Conservation (phyloP, 2,888 invertebrate genomes). For the Sipunculus nudus region DNA sequence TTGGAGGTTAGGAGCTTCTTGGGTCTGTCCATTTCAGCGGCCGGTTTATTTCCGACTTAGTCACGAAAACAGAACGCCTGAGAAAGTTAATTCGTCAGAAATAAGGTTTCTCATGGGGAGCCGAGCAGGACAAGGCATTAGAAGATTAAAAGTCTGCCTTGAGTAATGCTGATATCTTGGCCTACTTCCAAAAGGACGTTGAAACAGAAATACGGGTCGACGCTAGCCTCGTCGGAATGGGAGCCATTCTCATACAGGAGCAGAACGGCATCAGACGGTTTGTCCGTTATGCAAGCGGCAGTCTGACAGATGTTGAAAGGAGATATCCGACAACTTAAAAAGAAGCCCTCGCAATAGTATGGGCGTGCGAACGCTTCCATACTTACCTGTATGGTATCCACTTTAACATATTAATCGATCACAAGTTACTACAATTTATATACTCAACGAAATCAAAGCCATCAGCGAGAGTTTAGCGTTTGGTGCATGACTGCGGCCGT, state of each 20-base stretch:
- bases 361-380: conserved; percentile 30
- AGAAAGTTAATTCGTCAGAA: neutral
- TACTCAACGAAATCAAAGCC: conserved; percentile 34
- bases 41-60: conserved; percentile 4
- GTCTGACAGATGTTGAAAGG: conserved; percentile 25
- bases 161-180: neutral
- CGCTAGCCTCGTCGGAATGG: conserved; percentile 30
- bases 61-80: neutral
- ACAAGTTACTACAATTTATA: conserved; percentile 21
- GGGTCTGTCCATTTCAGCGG: conserved; percentile 34
- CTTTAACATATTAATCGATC: conserved; percentile 34
- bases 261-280: conserved; percentile 22
- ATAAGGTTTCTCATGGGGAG: neutral
- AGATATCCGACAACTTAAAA: conserved; percentile 35
- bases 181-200: neutral
- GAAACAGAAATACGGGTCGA: conserved; percentile 20
- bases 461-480: conserved; percentile 42
- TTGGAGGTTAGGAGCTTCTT: conserved; percentile 41
- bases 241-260: conserved; percentile 26
- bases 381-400: conserved; percentile 24
- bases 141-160: conserved; percentile 3
- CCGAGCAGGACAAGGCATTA: neutral
- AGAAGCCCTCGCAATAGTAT: conserved; percentile 32
- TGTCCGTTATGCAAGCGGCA: conserved; percentile 29
- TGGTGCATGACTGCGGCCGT: conserved; percentile 39